A percentile compares a stretch with the other conserved stretches of the same genome.
Conservation (phyloP, 2,797 vertebrate species). For the Lycodopsis pacificus region DNA sequence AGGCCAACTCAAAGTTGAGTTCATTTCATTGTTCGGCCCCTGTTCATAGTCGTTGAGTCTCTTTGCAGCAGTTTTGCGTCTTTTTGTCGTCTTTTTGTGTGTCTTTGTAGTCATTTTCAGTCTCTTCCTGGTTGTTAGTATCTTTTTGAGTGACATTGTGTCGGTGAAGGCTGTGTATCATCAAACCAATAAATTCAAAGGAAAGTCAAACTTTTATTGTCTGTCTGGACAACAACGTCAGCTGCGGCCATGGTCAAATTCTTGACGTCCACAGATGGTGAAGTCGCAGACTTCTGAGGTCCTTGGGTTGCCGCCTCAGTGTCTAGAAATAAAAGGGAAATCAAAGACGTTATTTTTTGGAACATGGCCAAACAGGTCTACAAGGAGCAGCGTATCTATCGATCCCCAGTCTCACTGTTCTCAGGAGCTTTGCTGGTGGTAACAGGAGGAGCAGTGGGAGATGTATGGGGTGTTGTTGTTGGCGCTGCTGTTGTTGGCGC, state of each 20-base stretch:
- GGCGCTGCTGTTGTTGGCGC: rapidly evolving
- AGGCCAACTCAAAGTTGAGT: neutral
- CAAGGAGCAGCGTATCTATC: neutral
- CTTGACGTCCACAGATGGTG: rapidly evolving
- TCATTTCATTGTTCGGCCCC: no score
- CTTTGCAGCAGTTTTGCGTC: neutral
- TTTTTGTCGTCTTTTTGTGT: neutral
- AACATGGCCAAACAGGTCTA: neutral
- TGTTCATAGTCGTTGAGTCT: neutral
- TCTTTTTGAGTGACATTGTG: neutral
- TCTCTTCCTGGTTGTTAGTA: neutral
- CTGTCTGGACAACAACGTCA: rapidly evolving
- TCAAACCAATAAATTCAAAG: neutral
- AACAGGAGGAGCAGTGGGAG: rapidly evolving
- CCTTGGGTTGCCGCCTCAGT: rapidly evolving
- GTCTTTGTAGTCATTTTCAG: neutral
- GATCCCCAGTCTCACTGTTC: conserved; percentile 15
- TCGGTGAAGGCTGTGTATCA: neutral
- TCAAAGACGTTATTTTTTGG: neutral
- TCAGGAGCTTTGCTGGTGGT: rapidly evolving
- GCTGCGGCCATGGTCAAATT: rapidly evolving
- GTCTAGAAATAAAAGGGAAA: neutral
- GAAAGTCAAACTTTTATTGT: neutral
- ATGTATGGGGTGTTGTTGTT: rapidly evolving
- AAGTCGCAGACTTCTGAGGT: rapidly evolving